Percentiles rank a stretch among this genome's conserved stretches.
phyloP scores from a whole-genome alignment of 2,113 vertebrate genomes.

The Rousettus leschenaultii region DNA sequence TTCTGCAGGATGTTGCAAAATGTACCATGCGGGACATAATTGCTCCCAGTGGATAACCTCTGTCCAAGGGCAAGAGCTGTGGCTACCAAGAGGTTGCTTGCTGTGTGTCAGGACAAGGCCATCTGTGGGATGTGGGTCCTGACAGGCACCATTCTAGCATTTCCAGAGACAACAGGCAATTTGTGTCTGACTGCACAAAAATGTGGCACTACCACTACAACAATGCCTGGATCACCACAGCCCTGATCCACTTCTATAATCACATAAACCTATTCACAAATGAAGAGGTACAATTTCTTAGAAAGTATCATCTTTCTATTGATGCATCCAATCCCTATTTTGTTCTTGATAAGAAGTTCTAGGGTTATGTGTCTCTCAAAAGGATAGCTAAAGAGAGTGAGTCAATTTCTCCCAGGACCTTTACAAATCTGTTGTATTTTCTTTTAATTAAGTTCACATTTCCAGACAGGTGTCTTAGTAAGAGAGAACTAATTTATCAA shows the following conservation, averaged over 20 bases:
- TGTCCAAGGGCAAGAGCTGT: not conserved
- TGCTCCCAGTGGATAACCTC: not conserved
- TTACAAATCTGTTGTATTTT: not conserved
- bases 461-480: not conserved
- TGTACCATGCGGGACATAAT: not conserved
- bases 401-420: not conserved
- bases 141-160: not conserved
- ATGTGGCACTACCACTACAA: constrained; percentile 10
- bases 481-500: not conserved
- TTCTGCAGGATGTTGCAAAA: not conserved
- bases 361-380: constrained; percentile 3
- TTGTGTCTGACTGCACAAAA: constrained; percentile 42
- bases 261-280: constrained; percentile 44
- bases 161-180: not conserved
- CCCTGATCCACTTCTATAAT: constrained; percentile 1
- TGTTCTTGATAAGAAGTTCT: constrained; percentile 34
- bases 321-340: constrained; percentile 14
- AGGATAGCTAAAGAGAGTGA: not conserved
- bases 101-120: not conserved
- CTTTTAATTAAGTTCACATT: constrained; percentile 13
- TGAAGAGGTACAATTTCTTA: not conserved
- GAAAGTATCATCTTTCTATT: constrained; percentile 54
- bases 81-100: not conserved
- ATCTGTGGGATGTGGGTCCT: not conserved
- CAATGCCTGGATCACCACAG: not conserved